Base-by-base conservation (phyloP, 2,797 vertebrate genomes). In the Tenualosa thibaudeaui region DNA sequence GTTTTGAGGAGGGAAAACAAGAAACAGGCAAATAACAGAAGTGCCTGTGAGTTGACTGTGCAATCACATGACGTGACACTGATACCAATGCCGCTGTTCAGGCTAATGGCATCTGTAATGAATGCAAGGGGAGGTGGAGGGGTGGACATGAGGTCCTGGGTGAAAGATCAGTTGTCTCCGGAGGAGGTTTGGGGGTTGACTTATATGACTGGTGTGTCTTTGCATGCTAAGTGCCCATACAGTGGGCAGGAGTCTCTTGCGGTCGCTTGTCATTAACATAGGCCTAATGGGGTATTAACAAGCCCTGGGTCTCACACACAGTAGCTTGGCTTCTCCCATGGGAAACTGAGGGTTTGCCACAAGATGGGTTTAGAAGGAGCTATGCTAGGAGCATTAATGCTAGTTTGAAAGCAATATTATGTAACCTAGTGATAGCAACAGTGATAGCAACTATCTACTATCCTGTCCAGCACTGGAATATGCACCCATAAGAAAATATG, bases 101-200 rank as follows among this genome's bases (percentile, higher is more conserved):
- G 71, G 71, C 40, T 78, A 78, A 78, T 78, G 71, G 71, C 37
- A 40, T 78, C 9, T 51, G 19, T 19, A 13, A 78, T 78, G 71
- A 78, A 78, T 78, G 71, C 71, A 17, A 40, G 40, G 19, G 71
- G 54, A 22, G 17, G 37, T 15, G 71, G 71, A 9, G 40, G 15
- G 71, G 71, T 1, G 71, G 71, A 37, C 71, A 22, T 17, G 40
- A 19, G 17, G 37, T 43, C 37, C 71, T 1, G 71, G 71, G 71
- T 78, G 71, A 78, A 78, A 78, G 71, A 78, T 78, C 71, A 78
- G 71, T 43, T 46, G 71, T 43, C 71, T 78, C 71, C 71, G 71
- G 71, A 43, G 71, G 68, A 75, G 68, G 71, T n/a, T 46, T 6
- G 37, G 13, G 71, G 37, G 37, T 43, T 78, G 71, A 78, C 71